A percentile compares a stretch with the other conserved stretches of the same genome.
phyloP scores from a whole-genome alignment of 30 jellyfish, hydroid and myxozoan species.

The Turritopsis dohrnii region DNA sequence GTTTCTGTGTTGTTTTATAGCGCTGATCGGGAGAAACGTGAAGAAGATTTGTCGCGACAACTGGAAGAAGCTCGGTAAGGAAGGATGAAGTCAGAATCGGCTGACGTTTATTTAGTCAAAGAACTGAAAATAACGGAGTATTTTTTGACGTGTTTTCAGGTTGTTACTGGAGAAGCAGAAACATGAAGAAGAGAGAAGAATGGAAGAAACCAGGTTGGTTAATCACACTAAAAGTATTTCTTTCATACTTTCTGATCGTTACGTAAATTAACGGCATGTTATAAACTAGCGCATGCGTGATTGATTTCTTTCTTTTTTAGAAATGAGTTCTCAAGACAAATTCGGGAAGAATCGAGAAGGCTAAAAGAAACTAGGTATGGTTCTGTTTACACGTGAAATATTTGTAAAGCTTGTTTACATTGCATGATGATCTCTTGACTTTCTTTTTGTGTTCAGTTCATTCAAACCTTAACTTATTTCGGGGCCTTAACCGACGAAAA shows the following conservation, averaged over 20 bases:
- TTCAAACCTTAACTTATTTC: too few species aligned
- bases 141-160: neutral
- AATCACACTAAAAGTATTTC: neutral
- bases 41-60: conserved; percentile 79
- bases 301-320: conserved; percentile 21
- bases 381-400: neutral
- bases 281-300: neutral
- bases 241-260: neutral
- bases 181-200: conserved; percentile 90
- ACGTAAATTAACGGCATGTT: neutral
- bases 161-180: conserved; percentile 72
- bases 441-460: too few species aligned
- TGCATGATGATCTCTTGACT: too few species aligned
- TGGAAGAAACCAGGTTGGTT: conserved; percentile 84
- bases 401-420: too few species aligned
- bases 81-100: neutral
- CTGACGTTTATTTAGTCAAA: neutral
- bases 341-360: conserved; percentile 91
- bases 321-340: conserved; percentile 85
- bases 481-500: too few species aligned
- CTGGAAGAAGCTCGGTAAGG: conserved; percentile 87
- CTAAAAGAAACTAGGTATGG: conserved; percentile 93
- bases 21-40: conserved; percentile 42
- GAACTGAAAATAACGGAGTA: too few species aligned
- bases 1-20: neutral